Conservation (phyloP, 2,888 invertebrate species). For the Tigriopus californicus region DNA sequence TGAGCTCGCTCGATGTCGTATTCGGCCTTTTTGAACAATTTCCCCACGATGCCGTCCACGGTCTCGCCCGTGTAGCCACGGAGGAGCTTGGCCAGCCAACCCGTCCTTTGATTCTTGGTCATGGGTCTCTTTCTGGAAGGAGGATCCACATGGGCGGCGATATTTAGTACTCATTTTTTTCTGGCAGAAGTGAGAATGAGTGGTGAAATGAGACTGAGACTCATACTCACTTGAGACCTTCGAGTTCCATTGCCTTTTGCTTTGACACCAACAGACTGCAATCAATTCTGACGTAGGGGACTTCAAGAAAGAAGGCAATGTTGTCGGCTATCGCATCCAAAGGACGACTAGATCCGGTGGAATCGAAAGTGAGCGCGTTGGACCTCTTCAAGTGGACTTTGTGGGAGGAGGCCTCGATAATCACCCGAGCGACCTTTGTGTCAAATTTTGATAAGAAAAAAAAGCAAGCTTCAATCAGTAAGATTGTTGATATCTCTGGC, state of each 20-base stretch:
- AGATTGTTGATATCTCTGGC: too few relatives aligned
- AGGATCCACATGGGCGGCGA: too few relatives aligned
- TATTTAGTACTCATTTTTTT: too few relatives aligned
- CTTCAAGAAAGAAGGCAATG: neutral
- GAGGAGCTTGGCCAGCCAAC: neutral
- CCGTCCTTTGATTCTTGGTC: neutral
- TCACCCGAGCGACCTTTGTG: conserved; percentile 4
- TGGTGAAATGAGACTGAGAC: too few relatives aligned
- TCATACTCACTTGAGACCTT: too few relatives aligned
- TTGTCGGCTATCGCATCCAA: neutral
- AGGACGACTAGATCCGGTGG: neutral
- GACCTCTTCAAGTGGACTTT: neutral
- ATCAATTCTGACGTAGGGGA: neutral
- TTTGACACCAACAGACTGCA: neutral
- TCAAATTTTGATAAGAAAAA: too few relatives aligned
- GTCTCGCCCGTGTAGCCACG: neutral
- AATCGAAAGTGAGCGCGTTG: neutral
- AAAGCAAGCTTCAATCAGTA: too few relatives aligned
- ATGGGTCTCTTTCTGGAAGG: too few relatives aligned
- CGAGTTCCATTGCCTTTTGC: too few relatives aligned
- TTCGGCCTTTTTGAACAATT: neutral
- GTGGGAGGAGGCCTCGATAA: neutral
- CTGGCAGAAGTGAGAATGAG: too few relatives aligned
- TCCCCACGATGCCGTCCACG: neutral
- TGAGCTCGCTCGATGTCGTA: neutral